Conservation (phyloP, 1,140 invertebrate species). For the Sycophaga agraensis region DNA sequence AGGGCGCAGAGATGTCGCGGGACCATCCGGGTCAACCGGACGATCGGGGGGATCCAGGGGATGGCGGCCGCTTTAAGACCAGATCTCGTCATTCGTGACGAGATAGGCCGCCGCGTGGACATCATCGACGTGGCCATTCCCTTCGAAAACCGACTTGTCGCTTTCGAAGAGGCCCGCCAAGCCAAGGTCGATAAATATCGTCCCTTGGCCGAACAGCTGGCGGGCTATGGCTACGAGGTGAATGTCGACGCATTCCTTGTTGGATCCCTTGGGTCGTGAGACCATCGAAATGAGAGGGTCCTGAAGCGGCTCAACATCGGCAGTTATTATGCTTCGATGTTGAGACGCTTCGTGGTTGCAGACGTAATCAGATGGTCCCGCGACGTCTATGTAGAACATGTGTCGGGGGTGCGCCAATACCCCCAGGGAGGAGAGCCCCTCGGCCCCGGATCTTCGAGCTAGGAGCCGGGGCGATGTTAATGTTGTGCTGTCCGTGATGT, state of each 20-base stretch:
- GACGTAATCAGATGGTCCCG: constrained; percentile 38
- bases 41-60: constrained; percentile 17
- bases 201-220: constrained; percentile 22
- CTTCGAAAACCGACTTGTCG: constrained; percentile 40
- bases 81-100: constrained; percentile 41
- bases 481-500: too few species aligned
- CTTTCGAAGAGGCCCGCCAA: constrained; percentile 30
- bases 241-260: constrained; percentile 36
- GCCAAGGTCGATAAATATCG: too few species aligned
- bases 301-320: too few species aligned
- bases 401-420: not conserved
- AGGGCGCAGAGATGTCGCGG: constrained; percentile 15
- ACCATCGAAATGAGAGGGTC: too few species aligned
- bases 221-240: constrained; percentile 24
- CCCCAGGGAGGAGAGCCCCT: too few species aligned
- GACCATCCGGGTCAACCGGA: constrained; percentile 5
- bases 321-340: too few species aligned
- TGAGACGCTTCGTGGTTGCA: constrained; percentile 34
- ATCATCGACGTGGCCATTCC: constrained; percentile 46
- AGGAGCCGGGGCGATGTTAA: too few species aligned
- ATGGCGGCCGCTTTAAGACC: constrained; percentile 32
- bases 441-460: too few species aligned
- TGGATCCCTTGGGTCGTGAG: constrained; percentile 38
- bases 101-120: constrained; percentile 19
- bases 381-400: constrained; percentile 31